Conservation (phyloP, 2,888 invertebrate species). For the Andrena marginata region DNA sequence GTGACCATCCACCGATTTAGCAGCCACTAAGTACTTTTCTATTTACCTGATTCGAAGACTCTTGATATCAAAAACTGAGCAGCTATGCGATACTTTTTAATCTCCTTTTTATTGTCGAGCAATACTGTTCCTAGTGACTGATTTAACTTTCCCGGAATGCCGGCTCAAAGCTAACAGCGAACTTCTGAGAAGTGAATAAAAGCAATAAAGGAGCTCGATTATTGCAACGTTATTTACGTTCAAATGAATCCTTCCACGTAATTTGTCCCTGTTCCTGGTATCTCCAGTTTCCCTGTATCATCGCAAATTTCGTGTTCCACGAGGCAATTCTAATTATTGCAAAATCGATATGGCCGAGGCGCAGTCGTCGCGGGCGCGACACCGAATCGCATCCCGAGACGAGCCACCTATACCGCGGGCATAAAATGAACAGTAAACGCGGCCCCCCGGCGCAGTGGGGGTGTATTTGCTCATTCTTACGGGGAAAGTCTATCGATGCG, state of each 20-base stretch:
- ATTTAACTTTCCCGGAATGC: no score
- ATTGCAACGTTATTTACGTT: no score
- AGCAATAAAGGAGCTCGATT: no score
- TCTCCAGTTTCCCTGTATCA: neutral
- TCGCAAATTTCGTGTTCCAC: neutral
- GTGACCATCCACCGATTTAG: neutral
- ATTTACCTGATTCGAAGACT: neutral
- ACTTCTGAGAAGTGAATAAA: no score
- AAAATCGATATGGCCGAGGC: neutral
- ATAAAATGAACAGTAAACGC: conserved; percentile 35
- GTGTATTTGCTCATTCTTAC: conserved; percentile 37
- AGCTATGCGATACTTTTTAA: no score
- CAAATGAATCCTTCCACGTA: neutral
- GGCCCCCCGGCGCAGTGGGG: neutral
- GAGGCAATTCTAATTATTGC: neutral
- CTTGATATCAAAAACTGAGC: neutral
- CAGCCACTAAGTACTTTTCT: neutral
- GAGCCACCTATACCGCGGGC: neutral
- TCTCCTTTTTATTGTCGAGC: no score
- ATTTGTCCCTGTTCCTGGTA: neutral
- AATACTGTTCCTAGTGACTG: no score
- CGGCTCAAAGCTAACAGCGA: no score
- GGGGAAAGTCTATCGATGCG: conserved; percentile 31
- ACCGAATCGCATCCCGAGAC: conserved; percentile 10
- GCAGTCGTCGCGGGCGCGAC: conserved; percentile 13